Conservation (phyloP, 1,140 invertebrate species). For the Sitobion miscanthi region DNA sequence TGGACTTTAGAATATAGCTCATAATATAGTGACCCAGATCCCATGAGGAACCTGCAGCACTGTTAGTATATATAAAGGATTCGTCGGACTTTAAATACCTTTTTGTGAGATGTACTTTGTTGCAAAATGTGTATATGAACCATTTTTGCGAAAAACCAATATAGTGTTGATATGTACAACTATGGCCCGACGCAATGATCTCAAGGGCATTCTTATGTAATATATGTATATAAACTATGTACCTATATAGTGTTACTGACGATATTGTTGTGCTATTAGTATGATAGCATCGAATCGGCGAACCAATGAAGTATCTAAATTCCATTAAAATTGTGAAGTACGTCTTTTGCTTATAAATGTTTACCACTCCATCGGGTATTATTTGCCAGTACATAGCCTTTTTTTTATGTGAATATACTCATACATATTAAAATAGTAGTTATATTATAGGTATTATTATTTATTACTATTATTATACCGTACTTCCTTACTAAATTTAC, state of each 20-base stretch:
- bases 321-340: neutral
- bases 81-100: neutral
- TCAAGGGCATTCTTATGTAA: neutral
- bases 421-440: neutral
- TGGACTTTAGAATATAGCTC: slow-evolving; percentile 20
- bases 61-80: neutral
- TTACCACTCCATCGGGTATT: neutral
- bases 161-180: neutral
- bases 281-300: neutral
- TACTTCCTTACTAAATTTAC: neutral
- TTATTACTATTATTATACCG: neutral
- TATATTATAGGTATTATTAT: neutral
- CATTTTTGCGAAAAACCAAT: neutral
- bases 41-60: neutral
- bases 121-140: neutral
- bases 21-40: slow-evolving; percentile 9
- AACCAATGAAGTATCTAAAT: neutral
- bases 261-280: neutral
- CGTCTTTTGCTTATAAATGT: neutral
- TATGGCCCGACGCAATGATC: neutral
- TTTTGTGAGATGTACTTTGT: neutral
- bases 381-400: neutral
- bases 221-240: neutral
- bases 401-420: neutral
- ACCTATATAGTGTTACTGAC: neutral